Evolutionary conservation across 2,888 invertebrate genomes (phyloP), one percentile per base, ranked within the genome.

Genomic region (Dioctria rufipes): DNA sequence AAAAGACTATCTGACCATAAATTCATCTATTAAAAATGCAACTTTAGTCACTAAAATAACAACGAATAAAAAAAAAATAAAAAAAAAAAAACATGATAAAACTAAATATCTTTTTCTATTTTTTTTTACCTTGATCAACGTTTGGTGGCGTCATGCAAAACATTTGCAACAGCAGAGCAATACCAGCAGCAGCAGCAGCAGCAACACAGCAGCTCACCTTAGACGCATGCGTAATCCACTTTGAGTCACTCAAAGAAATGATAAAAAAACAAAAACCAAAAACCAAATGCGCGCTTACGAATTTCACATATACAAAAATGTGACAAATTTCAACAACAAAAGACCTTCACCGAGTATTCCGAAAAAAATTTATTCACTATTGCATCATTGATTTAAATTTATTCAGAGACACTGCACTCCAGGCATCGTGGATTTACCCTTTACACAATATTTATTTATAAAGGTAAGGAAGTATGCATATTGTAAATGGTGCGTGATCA

Each of bases 131-230:
- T 60, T 25, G 54, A 66, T 66, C 46, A 37, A 58, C 63, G 37
- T 39, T 54, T 54, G 78, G 8, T 78, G 78, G 66, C 65, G 78
- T 66, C 78, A 78, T 78, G 13, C 61, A 43, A 75, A 61, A 61
- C 75, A 75, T 75, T 75, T 75, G 46, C 60, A 42, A 75, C 42
- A 43, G n/a, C 43, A 54, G 49, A 73, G 39, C 39, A 25, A 25
- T 25, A 25, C 25, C 25, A 25, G 25, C 25, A 25, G 25, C 25
- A 25, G 25, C 25, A 25, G 25, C 25, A 25, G n/a, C 25, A 25
- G 25, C 25, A 25, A 25, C 2, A 25, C 25, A 39, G 63, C 11
- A 11, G 65, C n/a, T 65, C 61, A 25, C 25, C 25, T 25, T 25
- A 63, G 63, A 37, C 39, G 63, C 63, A 63, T 78, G 63, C 49